Evolutionary conservation across 2,113 vertebrate species (phyloP).

Genomic region (Boleophthalmus pectinirostris): DNA sequence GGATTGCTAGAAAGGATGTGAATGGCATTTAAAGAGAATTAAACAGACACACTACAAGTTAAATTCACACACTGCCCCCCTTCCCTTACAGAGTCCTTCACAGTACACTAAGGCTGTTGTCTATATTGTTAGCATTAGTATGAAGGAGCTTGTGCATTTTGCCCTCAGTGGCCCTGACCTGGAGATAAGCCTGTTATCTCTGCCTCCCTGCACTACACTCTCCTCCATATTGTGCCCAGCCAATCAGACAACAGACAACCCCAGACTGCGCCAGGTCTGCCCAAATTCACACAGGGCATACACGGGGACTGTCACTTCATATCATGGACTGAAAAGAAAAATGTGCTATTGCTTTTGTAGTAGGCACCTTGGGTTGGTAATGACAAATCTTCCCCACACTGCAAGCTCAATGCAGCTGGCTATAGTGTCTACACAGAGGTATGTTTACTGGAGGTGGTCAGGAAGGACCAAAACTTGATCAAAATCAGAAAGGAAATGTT

Average conservation of each 20-base stretch:
- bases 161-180: conserved; percentile 37
- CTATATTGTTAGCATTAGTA: conserved; percentile 3
- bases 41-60: not conserved
- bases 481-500: not conserved
- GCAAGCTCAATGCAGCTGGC: conserved; percentile 19
- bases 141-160: conserved; percentile 18
- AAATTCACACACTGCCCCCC: not conserved
- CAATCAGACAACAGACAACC: conserved; percentile 42
- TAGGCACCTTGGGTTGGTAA: conserved; percentile 40
- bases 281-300: conserved; percentile 44
- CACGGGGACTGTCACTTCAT: conserved; percentile 50
- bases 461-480: not conserved
- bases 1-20: too few relatives aligned
- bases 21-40: too few relatives aligned
- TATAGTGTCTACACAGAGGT: not conserved
- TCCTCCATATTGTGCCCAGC: conserved; percentile 25
- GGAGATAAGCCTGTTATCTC: conserved; percentile 54
- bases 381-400: conserved; percentile 37
- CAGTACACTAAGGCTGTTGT: not conserved
- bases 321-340: conserved; percentile 48
- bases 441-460: not conserved
- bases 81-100: not conserved
- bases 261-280: conserved; percentile 45
- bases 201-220: conserved; percentile 45
- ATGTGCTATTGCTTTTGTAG: conserved; percentile 42